Evolutionary conservation across 2,797 vertebrate species (phyloP).

Genomic region (Paramormyrops hopkinsi): DNA sequence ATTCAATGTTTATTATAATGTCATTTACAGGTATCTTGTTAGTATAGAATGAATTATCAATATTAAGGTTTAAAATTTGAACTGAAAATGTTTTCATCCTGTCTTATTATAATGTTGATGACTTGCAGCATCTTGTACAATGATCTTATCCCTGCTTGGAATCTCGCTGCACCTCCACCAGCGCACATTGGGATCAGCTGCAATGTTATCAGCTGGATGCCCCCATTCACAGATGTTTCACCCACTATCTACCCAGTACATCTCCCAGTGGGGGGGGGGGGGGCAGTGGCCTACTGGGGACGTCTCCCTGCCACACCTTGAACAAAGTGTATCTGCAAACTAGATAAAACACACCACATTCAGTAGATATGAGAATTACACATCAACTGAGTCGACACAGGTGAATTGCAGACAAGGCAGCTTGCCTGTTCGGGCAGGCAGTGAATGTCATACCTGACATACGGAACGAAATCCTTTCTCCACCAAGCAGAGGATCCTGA

Average conservation of each 20-base stretch:
- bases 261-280: not conserved
- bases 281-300: not conserved
- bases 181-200: not conserved
- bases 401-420: not conserved
- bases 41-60: not conserved
- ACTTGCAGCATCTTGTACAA: not conserved
- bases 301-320: not conserved
- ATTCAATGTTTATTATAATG: not conserved
- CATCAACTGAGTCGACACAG: not conserved
- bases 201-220: not conserved
- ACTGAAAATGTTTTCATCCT: not conserved
- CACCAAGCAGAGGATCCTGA: not conserved
- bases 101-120: not conserved
- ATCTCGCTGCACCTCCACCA: not conserved
- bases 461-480: not conserved
- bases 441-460: not conserved
- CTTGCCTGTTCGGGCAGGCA: not conserved
- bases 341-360: not conserved
- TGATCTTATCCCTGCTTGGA: not conserved
- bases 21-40: not conserved
- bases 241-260: not conserved
- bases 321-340: not conserved
- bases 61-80: not conserved
- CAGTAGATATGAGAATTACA: not conserved
- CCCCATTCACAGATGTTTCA: not conserved